A percentile compares a stretch with the other conserved stretches of the same genome.
These are phyloP conservation scores for Ctenodactylus gundi DNA, from an alignment of 2,113 vertebrate genomes.

Conservation along the genomic window DNA sequence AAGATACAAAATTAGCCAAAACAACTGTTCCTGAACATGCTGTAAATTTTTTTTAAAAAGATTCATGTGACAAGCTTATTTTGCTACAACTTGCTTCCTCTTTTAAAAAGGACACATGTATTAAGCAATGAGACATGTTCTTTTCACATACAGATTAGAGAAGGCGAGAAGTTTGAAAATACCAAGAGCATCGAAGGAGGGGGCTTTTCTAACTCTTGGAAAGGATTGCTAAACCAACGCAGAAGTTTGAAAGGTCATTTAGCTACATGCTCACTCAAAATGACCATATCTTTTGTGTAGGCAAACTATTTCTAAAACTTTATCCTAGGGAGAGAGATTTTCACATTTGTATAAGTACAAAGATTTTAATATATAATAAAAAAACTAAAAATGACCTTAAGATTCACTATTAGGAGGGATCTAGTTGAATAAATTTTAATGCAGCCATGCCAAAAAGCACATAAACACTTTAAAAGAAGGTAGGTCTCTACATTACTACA, in stretches of 20 bases:
- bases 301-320: conserved; percentile 11
- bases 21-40: not conserved
- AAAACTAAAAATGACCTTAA: not conserved
- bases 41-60: not conserved
- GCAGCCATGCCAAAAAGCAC: not conserved
- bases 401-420: not conserved
- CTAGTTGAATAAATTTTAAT: not conserved
- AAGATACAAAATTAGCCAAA: not conserved
- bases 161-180: conserved; percentile 37
- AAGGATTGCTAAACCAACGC: not conserved
- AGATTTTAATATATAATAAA: conserved; percentile 30
- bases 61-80: not conserved
- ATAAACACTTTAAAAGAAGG: not conserved
- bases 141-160: conserved; percentile 5
- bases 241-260: not conserved
- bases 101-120: conserved; percentile 15
- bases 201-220: not conserved
- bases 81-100: conserved; percentile 46
- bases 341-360: not conserved
- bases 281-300: not conserved
- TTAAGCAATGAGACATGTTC: not conserved
- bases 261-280: not conserved
- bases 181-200: not conserved
- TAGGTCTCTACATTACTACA: not conserved
- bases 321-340: not conserved